Evolutionary conservation across 1,140 invertebrate genomes (phyloP), one percentile per base, ranked within the genome.

Genomic region (Brachionus paranguensis): DNA sequence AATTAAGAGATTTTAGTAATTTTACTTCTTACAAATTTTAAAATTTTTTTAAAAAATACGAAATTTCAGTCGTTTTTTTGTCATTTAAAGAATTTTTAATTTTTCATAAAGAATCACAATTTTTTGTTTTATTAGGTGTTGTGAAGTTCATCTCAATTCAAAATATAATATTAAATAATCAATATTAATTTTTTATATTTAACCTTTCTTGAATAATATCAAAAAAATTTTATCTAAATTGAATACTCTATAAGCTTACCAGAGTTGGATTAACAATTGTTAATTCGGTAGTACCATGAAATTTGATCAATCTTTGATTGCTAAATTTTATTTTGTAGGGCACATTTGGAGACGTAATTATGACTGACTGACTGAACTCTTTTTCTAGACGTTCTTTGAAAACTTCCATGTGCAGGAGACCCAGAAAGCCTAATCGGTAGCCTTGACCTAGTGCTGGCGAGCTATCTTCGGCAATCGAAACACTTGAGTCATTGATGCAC

Each of bases 361-460:
- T 93, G 2, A 96, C 93, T 87, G 94, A 92, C 7, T 95, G 93
- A 86, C 93, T 93, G 89, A 95, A 94, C 90, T 99, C 97, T 88
- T 98, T 96, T 86, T 98, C 93, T 27, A 99, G 89, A 27, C 97
- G 90, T 88, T 98, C 96, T 84, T 92, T 93, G 87, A 98, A 98
- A 6, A 98, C 96, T 89, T 99, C 96, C 91, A 99, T 93, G 88
- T 99, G 97, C 7, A 99, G 90, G 3, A 98, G 89, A 0, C 97
- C 97, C 6, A 78, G 27, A 86, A 86, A 41, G 78, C 86, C 41
- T 43, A 97, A 88, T 65, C 95, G 91, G 94, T 94, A 99, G 47
- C 96, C 97, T 88, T 95, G 93, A 12, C 97, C 97, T 65, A 99
- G 89, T 3, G 96, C 96, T 84, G 94, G 47, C 64, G 78, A 50